These are phyloP conservation scores for Stercorarius parasiticus DNA, from an alignment of 2,113 vertebrate genomes.

Conservation along the genomic window DNA sequence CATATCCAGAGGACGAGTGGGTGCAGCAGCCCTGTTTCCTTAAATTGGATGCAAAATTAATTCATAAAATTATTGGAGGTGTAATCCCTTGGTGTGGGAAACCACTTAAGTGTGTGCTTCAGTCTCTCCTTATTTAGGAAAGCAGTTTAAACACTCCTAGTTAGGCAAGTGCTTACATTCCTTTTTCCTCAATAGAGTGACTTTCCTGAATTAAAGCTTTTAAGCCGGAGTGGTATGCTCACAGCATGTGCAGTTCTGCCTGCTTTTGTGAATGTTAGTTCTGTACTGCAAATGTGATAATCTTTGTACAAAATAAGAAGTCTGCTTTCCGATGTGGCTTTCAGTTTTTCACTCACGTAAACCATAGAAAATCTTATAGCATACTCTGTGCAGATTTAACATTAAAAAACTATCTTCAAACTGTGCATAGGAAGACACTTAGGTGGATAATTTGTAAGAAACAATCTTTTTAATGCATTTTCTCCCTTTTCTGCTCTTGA, in stretches of 20 bases:
- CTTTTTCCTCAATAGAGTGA: not conserved
- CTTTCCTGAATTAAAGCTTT: constrained; percentile 36
- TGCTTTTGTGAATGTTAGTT: constrained; percentile 18
- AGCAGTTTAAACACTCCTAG: not conserved
- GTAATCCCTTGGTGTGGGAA: not conserved
- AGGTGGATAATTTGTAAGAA: not conserved
- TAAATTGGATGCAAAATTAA: not conserved
- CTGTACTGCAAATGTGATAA: not conserved
- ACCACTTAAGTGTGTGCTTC: not conserved
- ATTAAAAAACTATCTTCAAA: not conserved
- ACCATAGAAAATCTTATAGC: not conserved
- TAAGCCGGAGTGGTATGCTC: not conserved
- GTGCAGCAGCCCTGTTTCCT: not conserved
- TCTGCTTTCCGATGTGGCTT: not conserved
- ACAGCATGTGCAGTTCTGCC: not conserved
- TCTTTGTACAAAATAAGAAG: not conserved
- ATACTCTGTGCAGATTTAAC: not conserved
- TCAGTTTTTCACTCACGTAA: not conserved
- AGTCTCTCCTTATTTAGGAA: not conserved
- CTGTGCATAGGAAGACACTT: not conserved
- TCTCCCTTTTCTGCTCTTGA: not conserved
- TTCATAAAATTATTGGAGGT: not conserved
- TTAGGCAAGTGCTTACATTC: not conserved
- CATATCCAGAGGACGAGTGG: not conserved
- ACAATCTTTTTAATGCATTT: not conserved